Evolutionary conservation across 2,888 invertebrate species (phyloP).

Genomic region (Phytoseiulus persimilis): DNA sequence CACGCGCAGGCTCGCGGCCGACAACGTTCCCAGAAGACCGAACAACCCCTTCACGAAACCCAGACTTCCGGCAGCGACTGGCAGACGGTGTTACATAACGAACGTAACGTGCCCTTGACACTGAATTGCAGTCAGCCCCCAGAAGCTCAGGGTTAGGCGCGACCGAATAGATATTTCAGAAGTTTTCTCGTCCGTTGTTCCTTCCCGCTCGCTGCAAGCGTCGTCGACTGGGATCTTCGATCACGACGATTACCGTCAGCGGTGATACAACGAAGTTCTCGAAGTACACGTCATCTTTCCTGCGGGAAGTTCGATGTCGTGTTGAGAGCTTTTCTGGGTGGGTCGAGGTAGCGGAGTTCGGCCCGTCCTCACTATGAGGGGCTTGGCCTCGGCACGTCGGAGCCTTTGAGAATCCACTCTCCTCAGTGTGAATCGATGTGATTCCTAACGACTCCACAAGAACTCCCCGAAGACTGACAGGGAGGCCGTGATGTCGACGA

Average conservation of each 20-base stretch:
- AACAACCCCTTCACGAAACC: not conserved
- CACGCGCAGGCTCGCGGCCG: not conserved
- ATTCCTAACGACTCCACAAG: not conserved
- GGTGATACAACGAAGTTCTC: no score
- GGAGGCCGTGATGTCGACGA: not conserved
- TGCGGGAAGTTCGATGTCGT: no score
- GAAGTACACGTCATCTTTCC: no score
- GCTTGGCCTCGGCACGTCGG: no score
- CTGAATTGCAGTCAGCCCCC: not conserved
- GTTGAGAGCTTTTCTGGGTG: no score
- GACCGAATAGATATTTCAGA: not conserved
- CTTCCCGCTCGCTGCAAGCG: not conserved
- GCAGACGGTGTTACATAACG: not conserved
- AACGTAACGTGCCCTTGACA: not conserved
- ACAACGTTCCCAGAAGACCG: not conserved
- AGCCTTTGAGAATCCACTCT: no score
- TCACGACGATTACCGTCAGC: not conserved
- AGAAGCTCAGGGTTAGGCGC: constrained; percentile 5
- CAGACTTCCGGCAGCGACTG: not conserved
- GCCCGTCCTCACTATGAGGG: no score
- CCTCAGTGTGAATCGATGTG: no score
- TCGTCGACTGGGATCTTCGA: not conserved
- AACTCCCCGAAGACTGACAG: not conserved
- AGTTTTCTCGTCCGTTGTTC: not conserved
- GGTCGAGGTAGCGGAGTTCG: no score